phyloP scores from a whole-genome alignment of 2,797 vertebrate genomes.

The Liasis olivaceus region DNA sequence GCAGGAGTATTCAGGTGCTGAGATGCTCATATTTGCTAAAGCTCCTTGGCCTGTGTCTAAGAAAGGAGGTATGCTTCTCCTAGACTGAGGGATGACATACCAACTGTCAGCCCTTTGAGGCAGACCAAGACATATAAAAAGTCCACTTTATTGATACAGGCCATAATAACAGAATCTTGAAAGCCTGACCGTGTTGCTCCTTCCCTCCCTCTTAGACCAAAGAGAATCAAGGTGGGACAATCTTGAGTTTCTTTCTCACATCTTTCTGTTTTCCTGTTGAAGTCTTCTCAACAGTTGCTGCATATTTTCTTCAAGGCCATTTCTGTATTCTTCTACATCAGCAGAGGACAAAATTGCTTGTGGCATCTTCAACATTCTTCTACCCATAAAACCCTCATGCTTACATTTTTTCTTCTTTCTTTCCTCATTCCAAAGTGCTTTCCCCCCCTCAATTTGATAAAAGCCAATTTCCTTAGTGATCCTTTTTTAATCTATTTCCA shows the following conservation, averaged over 20 bases:
- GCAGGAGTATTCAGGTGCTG: background rate
- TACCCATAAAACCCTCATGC: background rate
- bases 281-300: background rate
- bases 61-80: too few species aligned
- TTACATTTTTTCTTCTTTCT: background rate
- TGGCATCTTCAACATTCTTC: background rate
- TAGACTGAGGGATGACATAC: background rate
- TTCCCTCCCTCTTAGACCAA: background rate
- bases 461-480: background rate
- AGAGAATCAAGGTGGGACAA: background rate
- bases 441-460: background rate
- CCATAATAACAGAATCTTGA: background rate
- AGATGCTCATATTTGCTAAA: background rate
- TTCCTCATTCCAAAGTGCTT: background rate
- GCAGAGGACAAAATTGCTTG: background rate
- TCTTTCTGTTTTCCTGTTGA: background rate
- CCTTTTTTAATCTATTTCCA: background rate
- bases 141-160: background rate
- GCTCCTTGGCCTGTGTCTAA: background rate
- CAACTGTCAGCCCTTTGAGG: background rate
- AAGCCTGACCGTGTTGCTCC: background rate
- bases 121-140: background rate
- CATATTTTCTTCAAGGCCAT: background rate
- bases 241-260: background rate
- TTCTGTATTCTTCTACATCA: background rate